phyloP scores from a whole-genome alignment of 2,113 vertebrate genomes.

The Taurulus bubalis region DNA sequence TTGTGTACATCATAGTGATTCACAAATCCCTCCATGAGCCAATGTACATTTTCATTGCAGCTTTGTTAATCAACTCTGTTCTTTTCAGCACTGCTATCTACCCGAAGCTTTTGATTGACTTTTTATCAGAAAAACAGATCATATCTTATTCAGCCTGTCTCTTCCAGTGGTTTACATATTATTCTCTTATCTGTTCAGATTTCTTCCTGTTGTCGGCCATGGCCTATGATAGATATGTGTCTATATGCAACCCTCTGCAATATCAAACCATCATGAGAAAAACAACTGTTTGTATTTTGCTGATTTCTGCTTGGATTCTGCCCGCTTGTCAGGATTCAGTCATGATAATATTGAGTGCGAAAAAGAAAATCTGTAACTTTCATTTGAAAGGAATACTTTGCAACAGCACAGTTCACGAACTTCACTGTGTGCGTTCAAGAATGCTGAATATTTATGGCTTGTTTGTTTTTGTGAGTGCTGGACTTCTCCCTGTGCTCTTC shows the following conservation, averaged over 20 bases:
- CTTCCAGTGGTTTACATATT: constrained; percentile 11
- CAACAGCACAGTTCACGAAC: constrained; percentile 12
- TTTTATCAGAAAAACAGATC: constrained; percentile 42
- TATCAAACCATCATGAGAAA: constrained; percentile 27
- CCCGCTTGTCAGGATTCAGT: background rate
- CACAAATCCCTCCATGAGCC: constrained; percentile 42
- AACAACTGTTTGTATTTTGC: background rate
- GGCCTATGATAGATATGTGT: constrained; percentile 52
- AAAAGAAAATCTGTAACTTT: constrained; percentile 5
- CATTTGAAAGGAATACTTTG: constrained; percentile 43
- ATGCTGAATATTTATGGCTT: background rate
- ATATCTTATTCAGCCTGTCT: constrained; percentile 39
- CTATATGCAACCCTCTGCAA: constrained; percentile 30
- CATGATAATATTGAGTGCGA: background rate
- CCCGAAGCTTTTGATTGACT: constrained; percentile 39
- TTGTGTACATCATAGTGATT: background rate
- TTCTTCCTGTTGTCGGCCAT: constrained; percentile 28
- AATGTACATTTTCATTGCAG: constrained; percentile 45
- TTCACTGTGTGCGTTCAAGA: constrained; percentile 8
- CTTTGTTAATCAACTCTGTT: constrained; percentile 12
- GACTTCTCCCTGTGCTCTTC: no score
- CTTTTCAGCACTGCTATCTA: constrained; percentile 23
- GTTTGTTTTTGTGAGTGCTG: background rate
- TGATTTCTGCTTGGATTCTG: constrained; percentile 20
- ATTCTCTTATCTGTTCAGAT: constrained; percentile 22